These are phyloP conservation scores for Lepilemur ruficaudatus DNA, from an alignment of 2,797 vertebrate species.

Conservation along the genomic window DNA sequence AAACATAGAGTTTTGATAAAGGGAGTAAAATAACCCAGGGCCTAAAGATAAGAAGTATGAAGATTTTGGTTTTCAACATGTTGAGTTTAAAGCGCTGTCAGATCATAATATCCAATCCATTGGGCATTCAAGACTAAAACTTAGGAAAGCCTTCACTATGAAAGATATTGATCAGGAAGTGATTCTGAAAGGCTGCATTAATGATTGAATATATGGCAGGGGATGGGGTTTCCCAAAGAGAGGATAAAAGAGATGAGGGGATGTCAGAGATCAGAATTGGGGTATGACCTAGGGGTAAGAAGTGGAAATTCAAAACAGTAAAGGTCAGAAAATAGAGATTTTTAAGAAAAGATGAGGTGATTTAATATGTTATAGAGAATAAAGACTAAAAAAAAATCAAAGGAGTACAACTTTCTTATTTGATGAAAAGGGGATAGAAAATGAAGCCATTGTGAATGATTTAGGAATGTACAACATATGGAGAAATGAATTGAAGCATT, in stretches of 20 bases:
- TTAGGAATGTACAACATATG: slow-evolving; percentile 49
- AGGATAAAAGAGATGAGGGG: neutral
- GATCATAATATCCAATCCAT: neutral
- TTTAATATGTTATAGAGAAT: neutral
- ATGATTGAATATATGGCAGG: neutral
- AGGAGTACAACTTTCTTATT: neutral
- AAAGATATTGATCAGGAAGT: neutral
- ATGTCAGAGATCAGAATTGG: neutral
- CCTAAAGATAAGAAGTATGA: neutral
- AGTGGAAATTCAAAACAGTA: neutral
- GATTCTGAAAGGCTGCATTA: neutral
- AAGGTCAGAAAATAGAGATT: neutral
- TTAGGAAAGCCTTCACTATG: neutral
- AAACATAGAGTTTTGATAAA: neutral
- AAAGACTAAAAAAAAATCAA: neutral
- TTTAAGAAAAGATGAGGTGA: neutral
- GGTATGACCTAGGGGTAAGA: neutral
- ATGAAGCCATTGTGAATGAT: slow-evolving; percentile 49
- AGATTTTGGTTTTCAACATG: neutral
- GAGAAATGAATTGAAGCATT: slow-evolving; percentile 52
- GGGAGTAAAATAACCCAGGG: neutral
- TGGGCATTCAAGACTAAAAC: neutral
- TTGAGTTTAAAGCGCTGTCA: neutral
- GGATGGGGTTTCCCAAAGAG: neutral
- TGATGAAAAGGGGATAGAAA: neutral